These are phyloP conservation scores for Phrynosoma blainvillii DNA, from an alignment of 2,113 vertebrate genomes.

Conservation along the genomic window DNA sequence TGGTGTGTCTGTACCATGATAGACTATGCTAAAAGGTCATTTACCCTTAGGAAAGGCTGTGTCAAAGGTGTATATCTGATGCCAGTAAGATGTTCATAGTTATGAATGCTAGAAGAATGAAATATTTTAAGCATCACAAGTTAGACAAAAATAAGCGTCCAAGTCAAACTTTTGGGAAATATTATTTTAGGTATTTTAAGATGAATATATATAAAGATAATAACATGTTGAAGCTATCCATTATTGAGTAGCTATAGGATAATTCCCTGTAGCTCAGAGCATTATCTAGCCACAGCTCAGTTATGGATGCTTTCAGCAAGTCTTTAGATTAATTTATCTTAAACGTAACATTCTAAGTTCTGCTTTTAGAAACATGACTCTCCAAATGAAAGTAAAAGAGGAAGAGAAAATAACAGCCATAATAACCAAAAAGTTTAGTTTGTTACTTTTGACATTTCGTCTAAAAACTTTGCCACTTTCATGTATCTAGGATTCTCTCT, in stretches of 20 bases:
- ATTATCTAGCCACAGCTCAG: background rate
- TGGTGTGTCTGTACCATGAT: background rate
- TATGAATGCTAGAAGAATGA: background rate
- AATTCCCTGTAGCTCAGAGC: background rate
- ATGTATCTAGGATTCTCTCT: background rate
- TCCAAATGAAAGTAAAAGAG: background rate
- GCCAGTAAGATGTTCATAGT: background rate
- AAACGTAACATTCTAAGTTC: background rate
- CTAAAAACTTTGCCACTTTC: background rate
- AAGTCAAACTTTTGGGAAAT: background rate
- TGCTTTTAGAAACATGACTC: background rate
- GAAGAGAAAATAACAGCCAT: background rate
- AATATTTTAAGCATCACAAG: background rate
- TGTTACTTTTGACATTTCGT: background rate
- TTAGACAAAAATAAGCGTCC: too few relatives aligned
- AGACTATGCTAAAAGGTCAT: background rate
- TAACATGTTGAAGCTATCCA: background rate
- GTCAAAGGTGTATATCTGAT: background rate
- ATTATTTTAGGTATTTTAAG: background rate
- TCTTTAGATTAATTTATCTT: background rate
- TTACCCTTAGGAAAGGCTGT: slow-evolving; percentile 15
- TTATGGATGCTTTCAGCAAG: background rate
- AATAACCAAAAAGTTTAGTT: background rate
- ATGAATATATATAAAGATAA: background rate
- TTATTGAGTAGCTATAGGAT: background rate